These are phyloP conservation scores for Martes flavigula DNA, from an alignment of 2,797 vertebrate species.

Conservation along the genomic window DNA sequence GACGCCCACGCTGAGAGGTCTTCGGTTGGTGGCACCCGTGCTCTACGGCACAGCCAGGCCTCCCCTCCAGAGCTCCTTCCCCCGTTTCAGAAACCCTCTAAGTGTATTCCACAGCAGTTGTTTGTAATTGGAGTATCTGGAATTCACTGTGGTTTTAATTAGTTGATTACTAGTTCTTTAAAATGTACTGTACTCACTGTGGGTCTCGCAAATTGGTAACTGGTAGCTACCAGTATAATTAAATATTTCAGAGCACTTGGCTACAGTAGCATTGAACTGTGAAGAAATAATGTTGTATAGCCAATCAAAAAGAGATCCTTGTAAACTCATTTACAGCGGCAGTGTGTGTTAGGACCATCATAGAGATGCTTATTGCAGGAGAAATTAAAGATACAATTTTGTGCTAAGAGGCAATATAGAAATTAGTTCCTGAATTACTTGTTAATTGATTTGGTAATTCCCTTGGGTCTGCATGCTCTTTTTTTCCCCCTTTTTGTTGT, in stretches of 20 bases:
- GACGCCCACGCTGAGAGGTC: rapidly evolving
- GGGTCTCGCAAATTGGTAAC: constrained; percentile 87
- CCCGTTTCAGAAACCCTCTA: constrained; percentile 69
- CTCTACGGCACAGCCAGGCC: neutral
- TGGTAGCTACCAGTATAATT: constrained; percentile 87
- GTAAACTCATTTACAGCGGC: constrained; percentile 89
- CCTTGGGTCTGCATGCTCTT: constrained; percentile 87
- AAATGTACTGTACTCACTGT: constrained; percentile 82
- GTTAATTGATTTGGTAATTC: constrained; percentile 98
- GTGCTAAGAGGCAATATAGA: constrained; percentile 92
- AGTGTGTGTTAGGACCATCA: constrained; percentile 86
- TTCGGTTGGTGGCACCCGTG: neutral
- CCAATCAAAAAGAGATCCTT: constrained; percentile 91
- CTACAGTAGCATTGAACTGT: constrained; percentile 88
- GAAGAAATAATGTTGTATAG: constrained; percentile 89
- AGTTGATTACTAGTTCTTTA: constrained; percentile 86
- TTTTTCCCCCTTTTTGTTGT: constrained; percentile 82
- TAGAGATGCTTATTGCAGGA: constrained; percentile 88
- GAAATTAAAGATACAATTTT: constrained; percentile 91
- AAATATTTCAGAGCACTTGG: constrained; percentile 88
- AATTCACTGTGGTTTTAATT: constrained; percentile 84
- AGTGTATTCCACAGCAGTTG: constrained; percentile 76
- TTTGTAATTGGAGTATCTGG: constrained; percentile 83
- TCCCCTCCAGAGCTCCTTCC: neutral
- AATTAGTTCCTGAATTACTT: constrained; percentile 93